Percentiles rank a stretch among this genome's conserved stretches.
These are phyloP conservation scores for Hylia prasina DNA, from an alignment of 2,113 vertebrate species.

Conservation along the genomic window DNA sequence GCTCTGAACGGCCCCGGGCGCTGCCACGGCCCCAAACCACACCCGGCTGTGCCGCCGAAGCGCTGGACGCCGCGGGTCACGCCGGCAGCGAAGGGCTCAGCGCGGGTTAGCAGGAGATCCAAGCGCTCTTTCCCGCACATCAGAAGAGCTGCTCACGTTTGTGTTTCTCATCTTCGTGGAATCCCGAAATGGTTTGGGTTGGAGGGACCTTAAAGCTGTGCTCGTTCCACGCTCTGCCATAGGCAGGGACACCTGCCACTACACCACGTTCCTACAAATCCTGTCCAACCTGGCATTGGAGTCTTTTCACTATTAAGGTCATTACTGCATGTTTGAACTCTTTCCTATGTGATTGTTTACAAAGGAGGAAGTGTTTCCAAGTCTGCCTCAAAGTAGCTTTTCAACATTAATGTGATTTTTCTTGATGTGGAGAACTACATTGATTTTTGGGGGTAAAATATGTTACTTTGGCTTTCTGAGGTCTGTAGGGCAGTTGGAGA, in stretches of 20 bases:
- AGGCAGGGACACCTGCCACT: not conserved
- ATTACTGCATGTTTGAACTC: not conserved
- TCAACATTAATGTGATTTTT: not conserved
- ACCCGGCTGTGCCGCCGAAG: rapidly evolving
- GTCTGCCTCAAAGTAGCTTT: not conserved
- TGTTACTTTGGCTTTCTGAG: not conserved
- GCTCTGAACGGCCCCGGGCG: not conserved
- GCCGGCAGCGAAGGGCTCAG: not conserved
- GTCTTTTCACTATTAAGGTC: not conserved
- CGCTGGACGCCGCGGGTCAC: no score
- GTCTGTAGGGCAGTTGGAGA: not conserved
- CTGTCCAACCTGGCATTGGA: not conserved
- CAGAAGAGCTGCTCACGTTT: not conserved
- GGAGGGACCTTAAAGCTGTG: not conserved
- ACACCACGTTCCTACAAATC: not conserved
- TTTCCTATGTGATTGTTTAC: not conserved
- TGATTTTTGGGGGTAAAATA: not conserved
- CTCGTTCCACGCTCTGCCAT: not conserved
- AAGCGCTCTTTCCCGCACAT: not conserved
- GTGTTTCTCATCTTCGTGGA: not conserved
- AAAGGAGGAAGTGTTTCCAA: not conserved
- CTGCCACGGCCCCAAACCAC: rapidly evolving
- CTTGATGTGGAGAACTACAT: not conserved
- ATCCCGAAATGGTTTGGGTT: not conserved
- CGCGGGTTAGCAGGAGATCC: not conserved